Evolutionary conservation across 1,140 invertebrate species (phyloP).

Genomic region (Drosophila nannoptera): DNA sequence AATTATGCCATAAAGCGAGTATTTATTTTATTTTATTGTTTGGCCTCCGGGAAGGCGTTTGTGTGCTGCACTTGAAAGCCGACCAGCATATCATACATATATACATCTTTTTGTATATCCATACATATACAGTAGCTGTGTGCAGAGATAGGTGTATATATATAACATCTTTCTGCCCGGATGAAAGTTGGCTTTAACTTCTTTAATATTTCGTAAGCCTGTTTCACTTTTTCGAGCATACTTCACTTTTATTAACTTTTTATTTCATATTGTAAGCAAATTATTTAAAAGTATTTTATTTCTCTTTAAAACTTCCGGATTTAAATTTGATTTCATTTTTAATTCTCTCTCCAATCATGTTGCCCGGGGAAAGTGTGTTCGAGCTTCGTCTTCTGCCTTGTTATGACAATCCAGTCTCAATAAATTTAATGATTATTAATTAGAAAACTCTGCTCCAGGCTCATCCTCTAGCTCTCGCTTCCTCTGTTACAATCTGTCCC

Average conservation of each 20-base stretch:
- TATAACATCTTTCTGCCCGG: not conserved
- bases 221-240: no score
- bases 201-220: no score
- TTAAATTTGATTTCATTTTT: not conserved
- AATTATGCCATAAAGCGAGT: conserved; percentile 62
- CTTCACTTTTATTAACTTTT: no score
- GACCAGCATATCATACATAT: not conserved
- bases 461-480: not conserved
- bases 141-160: not conserved
- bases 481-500: not conserved
- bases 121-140: not conserved
- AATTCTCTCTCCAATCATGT: not conserved
- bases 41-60: conserved; percentile 21
- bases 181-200: no score
- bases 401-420: conserved; percentile 41
- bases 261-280: no score
- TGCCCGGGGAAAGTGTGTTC: conserved; percentile 4
- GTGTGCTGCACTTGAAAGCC: not conserved
- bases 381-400: conserved; percentile 5
- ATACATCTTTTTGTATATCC: no score
- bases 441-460: conserved; percentile 20
- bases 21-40: conserved; percentile 39
- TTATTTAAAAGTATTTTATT: not conserved
- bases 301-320: not conserved
- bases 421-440: conserved; percentile 64